Evolutionary conservation across 2,797 vertebrate genomes (phyloP).

Genomic region (Caiman crocodilus): DNA sequence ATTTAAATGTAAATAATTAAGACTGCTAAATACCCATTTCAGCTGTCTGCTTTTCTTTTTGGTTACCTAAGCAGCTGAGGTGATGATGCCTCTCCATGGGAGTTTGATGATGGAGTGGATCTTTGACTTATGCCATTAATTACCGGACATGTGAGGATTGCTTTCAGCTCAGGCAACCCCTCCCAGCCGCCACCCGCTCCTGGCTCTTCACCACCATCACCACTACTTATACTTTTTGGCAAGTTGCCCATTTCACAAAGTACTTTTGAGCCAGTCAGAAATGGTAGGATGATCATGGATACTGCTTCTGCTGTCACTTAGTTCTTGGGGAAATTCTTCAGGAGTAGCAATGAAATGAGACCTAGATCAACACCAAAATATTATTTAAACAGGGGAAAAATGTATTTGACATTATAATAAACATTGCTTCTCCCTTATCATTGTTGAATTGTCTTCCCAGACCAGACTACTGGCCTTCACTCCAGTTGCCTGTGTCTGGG

Average conservation of each 20-base stretch:
- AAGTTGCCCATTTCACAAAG: conserved; percentile 1
- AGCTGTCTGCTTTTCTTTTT: neutral
- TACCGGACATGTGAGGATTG: neutral
- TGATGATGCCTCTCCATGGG: neutral
- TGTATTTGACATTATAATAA: neutral
- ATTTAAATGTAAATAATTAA: neutral
- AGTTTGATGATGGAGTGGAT: conserved; percentile 21
- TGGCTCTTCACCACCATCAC: neutral
- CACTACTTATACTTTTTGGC: neutral
- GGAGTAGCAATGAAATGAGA: neutral
- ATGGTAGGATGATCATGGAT: neutral
- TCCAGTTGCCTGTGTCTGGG: neutral
- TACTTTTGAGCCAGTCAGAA: neutral
- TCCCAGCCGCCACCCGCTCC: conserved; percentile 7
- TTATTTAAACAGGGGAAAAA: neutral
- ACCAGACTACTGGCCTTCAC: neutral
- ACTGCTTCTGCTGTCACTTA: neutral
- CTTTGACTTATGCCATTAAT: conserved; percentile 30
- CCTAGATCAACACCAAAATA: neutral
- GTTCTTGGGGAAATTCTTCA: neutral
- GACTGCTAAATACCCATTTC: neutral
- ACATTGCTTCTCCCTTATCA: neutral
- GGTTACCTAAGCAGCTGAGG: conserved; percentile 18
- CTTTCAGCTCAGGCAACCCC: neutral
- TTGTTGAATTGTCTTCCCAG: neutral